Conservation (phyloP, 1,140 invertebrate species). For the Neodiprion virginianus region DNA sequence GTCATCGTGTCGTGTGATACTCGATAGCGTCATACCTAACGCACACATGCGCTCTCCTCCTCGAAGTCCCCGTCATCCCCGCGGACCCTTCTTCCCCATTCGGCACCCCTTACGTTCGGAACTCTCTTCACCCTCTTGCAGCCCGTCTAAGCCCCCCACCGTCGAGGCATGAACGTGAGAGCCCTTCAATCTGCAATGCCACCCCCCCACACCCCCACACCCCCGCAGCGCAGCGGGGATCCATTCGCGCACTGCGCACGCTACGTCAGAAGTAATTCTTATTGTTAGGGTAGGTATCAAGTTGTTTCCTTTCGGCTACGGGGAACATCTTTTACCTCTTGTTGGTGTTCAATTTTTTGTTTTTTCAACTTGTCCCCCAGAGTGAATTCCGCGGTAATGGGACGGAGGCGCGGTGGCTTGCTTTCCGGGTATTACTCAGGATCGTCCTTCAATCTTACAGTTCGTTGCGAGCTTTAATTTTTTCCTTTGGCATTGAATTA, state of each 20-base stretch:
- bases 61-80: not conserved
- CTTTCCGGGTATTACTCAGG: no score
- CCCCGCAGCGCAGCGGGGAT: not conserved
- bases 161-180: not conserved
- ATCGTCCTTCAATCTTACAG: no score
- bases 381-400: no score
- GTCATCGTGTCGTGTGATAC: constrained; percentile 6
- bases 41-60: not conserved
- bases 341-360: no score
- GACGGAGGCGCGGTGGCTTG: no score
- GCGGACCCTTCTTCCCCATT: not conserved
- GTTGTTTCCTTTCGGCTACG: no score
- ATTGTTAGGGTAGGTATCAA: not conserved
- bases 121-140: not conserved
- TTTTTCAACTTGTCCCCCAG: not conserved
- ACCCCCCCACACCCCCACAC: not conserved
- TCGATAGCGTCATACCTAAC: not conserved
- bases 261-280: not conserved
- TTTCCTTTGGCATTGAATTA: not conserved
- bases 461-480: not conserved
- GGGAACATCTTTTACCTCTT: no score
- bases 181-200: constrained; percentile 4
- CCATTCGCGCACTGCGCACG: constrained; percentile 3
- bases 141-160: constrained; percentile 3
- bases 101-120: not conserved